These are phyloP conservation scores for Metopolophium dirhodum DNA, from an alignment of 1,140 invertebrate genomes.

Conservation along the genomic window DNA sequence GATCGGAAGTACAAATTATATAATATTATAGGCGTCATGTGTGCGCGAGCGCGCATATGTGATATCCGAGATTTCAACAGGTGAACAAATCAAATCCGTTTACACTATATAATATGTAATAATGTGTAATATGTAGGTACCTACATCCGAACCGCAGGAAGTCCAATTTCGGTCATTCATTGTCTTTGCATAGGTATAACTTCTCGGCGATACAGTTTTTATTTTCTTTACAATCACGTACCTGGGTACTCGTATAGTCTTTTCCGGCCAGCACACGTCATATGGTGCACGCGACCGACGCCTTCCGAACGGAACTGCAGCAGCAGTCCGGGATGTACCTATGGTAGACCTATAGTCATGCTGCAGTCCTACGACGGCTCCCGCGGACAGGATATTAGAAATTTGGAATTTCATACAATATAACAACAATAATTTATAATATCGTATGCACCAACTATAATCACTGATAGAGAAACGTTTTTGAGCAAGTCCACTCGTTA, in stretches of 20 bases:
- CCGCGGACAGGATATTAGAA: background rate
- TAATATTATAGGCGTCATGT: conserved; percentile 33
- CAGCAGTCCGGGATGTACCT: too few relatives aligned
- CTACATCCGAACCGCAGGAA: background rate
- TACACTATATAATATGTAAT: background rate
- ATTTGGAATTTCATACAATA: background rate
- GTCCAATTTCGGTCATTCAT: conserved; percentile 40
- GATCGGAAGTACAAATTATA: conserved; percentile 54
- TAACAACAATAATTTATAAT: too few relatives aligned
- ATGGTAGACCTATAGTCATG: background rate
- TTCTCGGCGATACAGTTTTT: background rate
- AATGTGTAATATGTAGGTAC: background rate
- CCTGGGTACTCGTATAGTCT: background rate
- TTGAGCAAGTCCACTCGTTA: background rate
- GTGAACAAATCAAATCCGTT: conserved; percentile 44
- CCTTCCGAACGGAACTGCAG: background rate
- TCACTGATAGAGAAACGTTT: background rate
- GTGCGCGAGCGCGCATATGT: conserved; percentile 8
- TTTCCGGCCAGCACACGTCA: background rate
- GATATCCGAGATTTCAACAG: conserved; percentile 39
- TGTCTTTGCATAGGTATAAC: background rate
- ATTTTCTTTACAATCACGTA: background rate
- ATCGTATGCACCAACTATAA: background rate
- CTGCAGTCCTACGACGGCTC: background rate
- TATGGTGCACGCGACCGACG: background rate